Base-by-base conservation (phyloP, 2,797 vertebrate genomes). In the Pangasius krempfi region DNA sequence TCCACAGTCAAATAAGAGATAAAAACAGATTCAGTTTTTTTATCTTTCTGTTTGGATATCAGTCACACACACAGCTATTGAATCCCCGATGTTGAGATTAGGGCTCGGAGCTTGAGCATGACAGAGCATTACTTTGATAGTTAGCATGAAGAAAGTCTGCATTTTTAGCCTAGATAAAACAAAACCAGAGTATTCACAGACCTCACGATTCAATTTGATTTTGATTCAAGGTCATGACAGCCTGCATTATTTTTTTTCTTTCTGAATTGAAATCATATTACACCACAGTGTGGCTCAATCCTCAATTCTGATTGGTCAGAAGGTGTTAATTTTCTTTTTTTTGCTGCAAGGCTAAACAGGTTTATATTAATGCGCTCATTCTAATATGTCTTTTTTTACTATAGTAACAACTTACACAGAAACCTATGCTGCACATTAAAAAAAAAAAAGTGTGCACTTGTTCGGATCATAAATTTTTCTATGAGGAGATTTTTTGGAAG, bases 41-140 rank as follows among this genome's bases (percentile, higher is more conserved):
- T 81, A 81, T 60, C 79, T 40, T 60, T 40, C 79, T 81, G 54
- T 58, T 60, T 60, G 56, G 33, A 16, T 60, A 60, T 60, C 79
- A 60, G 54, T 27, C 56, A 40, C 79, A 60, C 52, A 58, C 79
- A 14, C 33, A 60, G 33, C 20, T 81, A 40, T 60, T 40, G 54
- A 14, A 60, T 60, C 56, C 56, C 33, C 2, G 33, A 60, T 81
- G 79, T 40, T 81, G 4, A 40, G 56, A 60, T 60, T 81, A 60
- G 33, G 4, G 33, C 33, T 40, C 9, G 5, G 33, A 40, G 54
- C 22, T 8, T 60, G 56, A 81, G 56, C 33, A 56, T 44, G 79
- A 81, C 54, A 16, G 33, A 81, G 18, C 54, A 25, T 80, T 80
- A 37, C 33, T 81, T 58, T 40, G 10, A 40, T 81, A 40, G 33